Percentiles rank a stretch among this genome's conserved stretches.
These are phyloP conservation scores for Danio jaintianensis DNA, from an alignment of 2,797 vertebrate genomes.

Conservation along the genomic window DNA sequence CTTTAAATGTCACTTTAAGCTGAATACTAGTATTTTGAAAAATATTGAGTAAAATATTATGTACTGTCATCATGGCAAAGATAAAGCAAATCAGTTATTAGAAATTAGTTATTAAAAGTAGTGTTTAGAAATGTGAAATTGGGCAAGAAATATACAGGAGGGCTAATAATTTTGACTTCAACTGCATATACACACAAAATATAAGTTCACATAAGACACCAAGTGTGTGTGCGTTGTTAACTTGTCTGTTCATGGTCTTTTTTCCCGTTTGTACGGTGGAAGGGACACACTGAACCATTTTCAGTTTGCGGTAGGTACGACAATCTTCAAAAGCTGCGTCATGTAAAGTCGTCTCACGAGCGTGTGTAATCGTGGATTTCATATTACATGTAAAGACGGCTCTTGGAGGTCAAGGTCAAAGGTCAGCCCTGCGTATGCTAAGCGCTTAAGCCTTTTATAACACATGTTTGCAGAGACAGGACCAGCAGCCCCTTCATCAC, in stretches of 20 bases:
- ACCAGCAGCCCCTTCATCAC: conserved; percentile 29
- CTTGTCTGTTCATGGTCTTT: background rate
- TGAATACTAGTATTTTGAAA: no score
- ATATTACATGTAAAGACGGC: conserved; percentile 53
- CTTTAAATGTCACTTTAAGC: no score
- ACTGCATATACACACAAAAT: background rate
- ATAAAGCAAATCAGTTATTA: no score
- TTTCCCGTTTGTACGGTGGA: background rate
- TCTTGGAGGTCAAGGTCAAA: conserved; percentile 51
- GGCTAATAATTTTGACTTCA: no score
- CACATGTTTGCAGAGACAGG: conserved; percentile 71
- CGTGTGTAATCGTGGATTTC: conserved; percentile 51
- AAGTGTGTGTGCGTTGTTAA: background rate
- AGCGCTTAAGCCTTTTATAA: conserved; percentile 81
- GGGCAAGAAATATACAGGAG: no score
- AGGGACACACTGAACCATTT: background rate
- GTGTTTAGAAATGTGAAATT: no score
- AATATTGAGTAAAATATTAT: no score
- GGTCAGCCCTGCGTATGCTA: conserved; percentile 62
- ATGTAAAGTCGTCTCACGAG: conserved; percentile 55
- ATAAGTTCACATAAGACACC: background rate
- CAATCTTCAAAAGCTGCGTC: conserved; percentile 54
- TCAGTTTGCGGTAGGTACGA: conserved; percentile 20
- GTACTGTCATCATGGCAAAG: no score
- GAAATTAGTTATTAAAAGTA: no score